Percentiles rank a stretch among this genome's conserved stretches.
Evolutionary conservation across 2,888 invertebrate genomes (phyloP).

Genomic region (Acleris holmiana): DNA sequence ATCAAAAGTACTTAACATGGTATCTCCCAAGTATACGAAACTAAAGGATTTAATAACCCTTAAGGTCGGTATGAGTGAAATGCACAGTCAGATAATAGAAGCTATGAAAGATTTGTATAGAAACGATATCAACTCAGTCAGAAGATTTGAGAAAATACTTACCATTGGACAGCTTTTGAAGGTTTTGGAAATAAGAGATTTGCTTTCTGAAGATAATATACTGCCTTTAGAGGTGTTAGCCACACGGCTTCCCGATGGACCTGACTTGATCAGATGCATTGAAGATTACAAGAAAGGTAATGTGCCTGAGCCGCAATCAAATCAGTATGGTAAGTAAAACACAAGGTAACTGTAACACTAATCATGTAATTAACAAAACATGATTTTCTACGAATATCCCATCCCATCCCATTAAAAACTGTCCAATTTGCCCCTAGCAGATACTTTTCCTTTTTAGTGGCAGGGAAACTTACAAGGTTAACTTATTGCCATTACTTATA

Average conservation of each 20-base stretch:
- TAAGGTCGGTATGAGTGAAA: conserved; percentile 56
- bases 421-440: too few relatives aligned
- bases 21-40: conserved; percentile 36
- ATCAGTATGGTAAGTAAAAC: conserved; percentile 65
- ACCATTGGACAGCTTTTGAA: conserved; percentile 63
- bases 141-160: conserved; percentile 66
- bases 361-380: not conserved
- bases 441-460: too few relatives aligned
- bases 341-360: too few relatives aligned
- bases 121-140: conserved; percentile 68
- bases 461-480: too few relatives aligned
- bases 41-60: conserved; percentile 52
- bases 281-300: conserved; percentile 57
- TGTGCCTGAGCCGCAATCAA: conserved; percentile 48
- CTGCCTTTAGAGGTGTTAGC: conserved; percentile 65
- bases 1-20: conserved; percentile 22
- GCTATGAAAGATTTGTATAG: conserved; percentile 64
- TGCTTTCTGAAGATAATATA: conserved; percentile 67
- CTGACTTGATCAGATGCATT: conserved; percentile 54
- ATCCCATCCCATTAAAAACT: too few relatives aligned
- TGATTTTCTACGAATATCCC: too few relatives aligned
- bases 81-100: conserved; percentile 55
- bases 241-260: conserved; percentile 51
- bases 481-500: too few relatives aligned
- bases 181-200: conserved; percentile 67